Evolutionary conservation across 2,888 invertebrate genomes (phyloP).

Genomic region (Apamea epomidion): DNA sequence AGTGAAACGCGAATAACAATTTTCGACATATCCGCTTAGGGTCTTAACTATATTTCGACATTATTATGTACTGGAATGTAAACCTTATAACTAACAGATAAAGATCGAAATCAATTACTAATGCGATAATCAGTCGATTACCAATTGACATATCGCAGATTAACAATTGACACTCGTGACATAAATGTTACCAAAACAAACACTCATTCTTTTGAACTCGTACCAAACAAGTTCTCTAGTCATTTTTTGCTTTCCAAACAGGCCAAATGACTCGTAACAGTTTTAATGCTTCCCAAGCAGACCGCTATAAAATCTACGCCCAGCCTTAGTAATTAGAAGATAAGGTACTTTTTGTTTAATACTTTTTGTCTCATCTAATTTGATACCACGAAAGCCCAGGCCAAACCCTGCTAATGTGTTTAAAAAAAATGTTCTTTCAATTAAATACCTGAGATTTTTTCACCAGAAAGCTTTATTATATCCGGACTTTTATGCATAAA

Average conservation of each 20-base stretch:
- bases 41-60: constrained; percentile 17
- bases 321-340: background rate
- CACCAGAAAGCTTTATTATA: background rate
- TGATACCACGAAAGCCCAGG: background rate
- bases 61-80: background rate
- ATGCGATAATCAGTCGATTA: background rate
- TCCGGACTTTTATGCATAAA: background rate
- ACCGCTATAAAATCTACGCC: background rate
- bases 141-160: constrained; percentile 37
- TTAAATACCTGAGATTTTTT: background rate
- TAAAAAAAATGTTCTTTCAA: background rate
- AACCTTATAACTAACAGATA: background rate
- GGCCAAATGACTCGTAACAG: background rate
- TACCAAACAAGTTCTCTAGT: background rate
- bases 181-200: constrained; percentile 33
- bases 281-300: constrained; percentile 5
- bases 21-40: constrained; percentile 22
- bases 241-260: background rate
- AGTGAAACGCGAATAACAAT: constrained; percentile 23
- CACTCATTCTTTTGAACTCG: background rate
- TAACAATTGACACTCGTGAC: constrained; percentile 37
- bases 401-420: background rate
- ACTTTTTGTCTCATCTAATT: constrained; percentile 15
- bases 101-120: constrained; percentile 1
- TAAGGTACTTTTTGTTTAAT: background rate